Evolutionary conservation across 2,797 vertebrate genomes (phyloP).

Genomic region (Lacerta agilis): DNA sequence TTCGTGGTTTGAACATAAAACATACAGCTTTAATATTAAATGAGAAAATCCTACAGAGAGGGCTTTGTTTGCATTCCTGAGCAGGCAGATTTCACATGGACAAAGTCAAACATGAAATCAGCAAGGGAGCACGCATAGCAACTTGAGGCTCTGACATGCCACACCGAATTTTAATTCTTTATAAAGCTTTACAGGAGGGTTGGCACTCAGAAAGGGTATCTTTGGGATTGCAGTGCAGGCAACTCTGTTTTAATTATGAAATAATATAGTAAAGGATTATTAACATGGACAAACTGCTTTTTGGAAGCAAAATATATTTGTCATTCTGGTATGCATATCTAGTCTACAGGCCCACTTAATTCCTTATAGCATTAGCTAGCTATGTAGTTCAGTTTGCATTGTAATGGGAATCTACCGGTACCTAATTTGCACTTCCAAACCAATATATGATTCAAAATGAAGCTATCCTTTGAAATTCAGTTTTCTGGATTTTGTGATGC

Average conservation of each 20-base stretch:
- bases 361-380: background rate
- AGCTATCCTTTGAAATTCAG: too few relatives aligned
- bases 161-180: slow-evolving; percentile 63
- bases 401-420: too few relatives aligned
- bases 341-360: background rate
- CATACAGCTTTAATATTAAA: slow-evolving; percentile 49
- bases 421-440: too few relatives aligned
- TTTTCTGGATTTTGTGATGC: too few relatives aligned
- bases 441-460: too few relatives aligned
- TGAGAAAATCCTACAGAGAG: slow-evolving; percentile 46
- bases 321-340: background rate
- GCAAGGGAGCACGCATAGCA: slow-evolving; percentile 44
- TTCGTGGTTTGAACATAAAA: slow-evolving; percentile 30
- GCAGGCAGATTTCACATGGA: slow-evolving; percentile 32
- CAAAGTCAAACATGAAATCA: slow-evolving; percentile 64
- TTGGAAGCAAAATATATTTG: background rate
- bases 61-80: slow-evolving; percentile 50
- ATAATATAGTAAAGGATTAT: background rate
- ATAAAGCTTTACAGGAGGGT: slow-evolving; percentile 50
- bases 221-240: too few relatives aligned
- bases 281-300: background rate
- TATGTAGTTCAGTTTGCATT: too few relatives aligned
- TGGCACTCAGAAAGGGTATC: background rate
- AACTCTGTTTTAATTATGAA: background rate
- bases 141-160: slow-evolving; percentile 60